Base-by-base conservation (phyloP, 1,140 invertebrate species). In the Pteromalus puparum region DNA sequence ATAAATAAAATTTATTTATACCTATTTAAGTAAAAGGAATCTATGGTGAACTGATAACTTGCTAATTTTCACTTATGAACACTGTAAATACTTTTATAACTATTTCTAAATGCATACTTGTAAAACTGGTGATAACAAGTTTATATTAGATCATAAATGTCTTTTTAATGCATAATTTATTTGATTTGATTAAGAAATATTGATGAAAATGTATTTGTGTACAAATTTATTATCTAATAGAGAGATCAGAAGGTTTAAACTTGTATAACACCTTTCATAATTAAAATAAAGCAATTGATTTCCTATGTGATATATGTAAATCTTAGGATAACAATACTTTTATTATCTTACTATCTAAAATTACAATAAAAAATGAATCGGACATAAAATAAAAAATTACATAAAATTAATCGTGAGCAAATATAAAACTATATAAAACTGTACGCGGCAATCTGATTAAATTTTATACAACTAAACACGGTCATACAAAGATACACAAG, bases 181-280 rank as follows among this genome's bases (percentile, higher is more conserved):
- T 79, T 30, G 21, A 53, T 72, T n/a, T 21, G 10, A 53, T 73
- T 72, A 53, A 15, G n/a, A 61, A 34, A 61, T 18, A 61, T 61
- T n/a, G 21, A 61, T 61, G 53, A 7, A n/a, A 61, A 21, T n/a
- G 0, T n/a, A 21, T 53, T 53, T 68, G 34, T 75, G 34, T 67
- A 81, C 70, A 68, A 28, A 77, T 83, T 83, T 77, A 83, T 78
- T 82, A 76, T 76, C 48, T 74, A 67, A 67, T 80, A 78, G 74
- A 83, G 73, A 83, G 72, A 83, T 83, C 82, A 68, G 26, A 78
- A 78, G 9, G 67, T 28, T 61, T 10, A 61, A 82, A 61, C 75
- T 82, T 81, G 24, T 46, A 30, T 42, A 48, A 28, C 5, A 61
- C 7, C 24, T 82, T 73, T 28, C 61, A 75, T 9, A 67, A 72